Conservation (phyloP, 2,113 vertebrate genomes). For the Ceyx cyanopectus region DNA sequence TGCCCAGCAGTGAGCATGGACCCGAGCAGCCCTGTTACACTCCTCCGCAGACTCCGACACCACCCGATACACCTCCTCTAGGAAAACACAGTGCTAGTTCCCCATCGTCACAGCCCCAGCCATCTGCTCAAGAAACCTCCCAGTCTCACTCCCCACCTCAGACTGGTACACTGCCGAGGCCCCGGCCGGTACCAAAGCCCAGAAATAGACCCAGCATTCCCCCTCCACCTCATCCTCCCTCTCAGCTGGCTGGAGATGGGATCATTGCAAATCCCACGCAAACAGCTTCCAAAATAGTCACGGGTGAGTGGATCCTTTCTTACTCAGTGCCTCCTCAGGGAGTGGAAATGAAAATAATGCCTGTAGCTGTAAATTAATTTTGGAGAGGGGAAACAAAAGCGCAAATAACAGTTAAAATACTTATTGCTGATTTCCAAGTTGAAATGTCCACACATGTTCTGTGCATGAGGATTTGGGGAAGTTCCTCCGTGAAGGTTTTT, state of each 20-base stretch:
- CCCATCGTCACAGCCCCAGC: background rate
- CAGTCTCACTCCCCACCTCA: conserved; percentile 69
- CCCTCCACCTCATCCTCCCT: conserved; percentile 88
- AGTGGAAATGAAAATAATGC: background rate
- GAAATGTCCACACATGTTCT: background rate
- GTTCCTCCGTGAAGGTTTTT: background rate
- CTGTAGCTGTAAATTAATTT: background rate
- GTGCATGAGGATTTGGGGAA: background rate
- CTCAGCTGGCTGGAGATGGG: conserved; percentile 55
- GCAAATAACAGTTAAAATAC: background rate
- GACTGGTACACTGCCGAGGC: conserved; percentile 84
- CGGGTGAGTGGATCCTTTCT: conserved; percentile 81
- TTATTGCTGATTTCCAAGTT: background rate
- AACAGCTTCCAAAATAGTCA: conserved; percentile 84
- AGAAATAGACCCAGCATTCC: conserved; percentile 90
- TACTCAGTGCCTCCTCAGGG: accelerated
- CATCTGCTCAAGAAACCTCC: conserved; percentile 62
- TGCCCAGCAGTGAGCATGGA: conserved; percentile 58
- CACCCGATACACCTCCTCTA: conserved; percentile 88
- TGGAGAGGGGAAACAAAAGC: background rate
- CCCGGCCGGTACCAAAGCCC: conserved; percentile 91
- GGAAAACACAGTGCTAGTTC: conserved; percentile 49
- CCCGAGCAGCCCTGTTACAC: conserved; percentile 75
- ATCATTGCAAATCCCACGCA: conserved; percentile 38
- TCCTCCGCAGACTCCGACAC: conserved; percentile 88